Evolutionary conservation across 2,888 invertebrate genomes (phyloP).

Genomic region (Anticlea derivata): DNA sequence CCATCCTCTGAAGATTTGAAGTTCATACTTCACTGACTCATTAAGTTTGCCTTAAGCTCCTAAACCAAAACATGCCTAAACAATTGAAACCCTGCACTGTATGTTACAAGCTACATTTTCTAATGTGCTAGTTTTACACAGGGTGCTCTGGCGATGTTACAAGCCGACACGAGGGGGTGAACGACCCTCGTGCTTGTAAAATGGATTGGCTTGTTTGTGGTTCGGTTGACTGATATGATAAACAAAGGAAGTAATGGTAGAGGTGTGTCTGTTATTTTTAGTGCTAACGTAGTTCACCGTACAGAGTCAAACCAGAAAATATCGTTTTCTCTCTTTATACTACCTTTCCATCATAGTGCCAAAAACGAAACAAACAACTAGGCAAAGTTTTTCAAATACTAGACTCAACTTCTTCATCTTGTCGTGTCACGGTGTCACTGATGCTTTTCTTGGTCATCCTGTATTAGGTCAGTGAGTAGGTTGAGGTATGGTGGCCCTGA

Average conservation of each 20-base stretch:
- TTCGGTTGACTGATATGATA: conserved; percentile 8
- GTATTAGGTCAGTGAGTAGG: no score
- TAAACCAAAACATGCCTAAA: neutral
- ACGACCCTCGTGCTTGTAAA: conserved; percentile 13
- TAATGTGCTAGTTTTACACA: neutral
- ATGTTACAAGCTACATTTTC: neutral
- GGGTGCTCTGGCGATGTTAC: conserved; percentile 32
- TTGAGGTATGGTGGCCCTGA: no score
- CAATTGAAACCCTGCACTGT: neutral
- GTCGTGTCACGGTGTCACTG: no score
- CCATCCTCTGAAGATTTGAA: neutral
- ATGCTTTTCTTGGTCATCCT: no score
- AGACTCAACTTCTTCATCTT: no score
- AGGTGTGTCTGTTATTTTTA: neutral
- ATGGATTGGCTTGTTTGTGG: conserved; percentile 3
- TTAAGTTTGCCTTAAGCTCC: neutral
- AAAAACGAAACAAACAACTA: no score
- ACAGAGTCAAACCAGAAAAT: no score
- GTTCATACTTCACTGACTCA: conserved; percentile 1
- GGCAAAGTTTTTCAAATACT: no score
- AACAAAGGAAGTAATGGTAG: neutral
- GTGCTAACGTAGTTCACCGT: no score
- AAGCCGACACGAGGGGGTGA: conserved; percentile 28
- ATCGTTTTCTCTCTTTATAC: no score
- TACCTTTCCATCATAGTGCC: no score